Percentiles rank a stretch among this genome's conserved stretches.
Conservation (phyloP, 2,113 vertebrate species). For the Nyctereutes procyonoides region DNA sequence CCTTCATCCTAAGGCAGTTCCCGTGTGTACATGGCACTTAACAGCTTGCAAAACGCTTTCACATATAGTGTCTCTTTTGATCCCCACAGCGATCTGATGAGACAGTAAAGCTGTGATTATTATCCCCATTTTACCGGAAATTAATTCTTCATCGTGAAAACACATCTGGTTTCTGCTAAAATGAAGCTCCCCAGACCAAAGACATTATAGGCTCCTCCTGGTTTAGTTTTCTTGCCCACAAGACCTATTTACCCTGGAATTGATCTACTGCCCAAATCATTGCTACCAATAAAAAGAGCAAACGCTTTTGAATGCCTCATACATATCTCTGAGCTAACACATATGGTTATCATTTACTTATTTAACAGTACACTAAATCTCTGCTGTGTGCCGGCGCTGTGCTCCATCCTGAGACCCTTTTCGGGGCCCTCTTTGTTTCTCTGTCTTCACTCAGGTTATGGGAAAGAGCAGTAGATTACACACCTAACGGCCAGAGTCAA, state of each 20-base stretch:
- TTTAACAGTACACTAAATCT: neutral
- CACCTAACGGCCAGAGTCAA: neutral
- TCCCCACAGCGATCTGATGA: neutral
- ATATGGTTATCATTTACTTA: neutral
- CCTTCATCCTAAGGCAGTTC: neutral
- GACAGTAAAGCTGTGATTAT: neutral
- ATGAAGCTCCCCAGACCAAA: neutral
- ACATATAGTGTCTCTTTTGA: neutral
- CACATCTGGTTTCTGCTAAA: neutral
- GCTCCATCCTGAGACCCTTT: neutral
- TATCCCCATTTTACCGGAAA: neutral
- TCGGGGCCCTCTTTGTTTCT: neutral
- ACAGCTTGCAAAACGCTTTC: neutral
- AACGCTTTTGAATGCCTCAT: neutral
- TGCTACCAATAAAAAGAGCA: slow-evolving; percentile 38
- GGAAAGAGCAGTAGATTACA: neutral
- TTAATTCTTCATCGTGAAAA: neutral
- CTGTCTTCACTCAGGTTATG: neutral
- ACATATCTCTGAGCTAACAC: neutral
- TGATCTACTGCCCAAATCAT: neutral
- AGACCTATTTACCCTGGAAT: neutral
- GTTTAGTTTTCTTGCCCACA: neutral
- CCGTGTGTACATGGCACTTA: fast-evolving
- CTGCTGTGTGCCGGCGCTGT: neutral
- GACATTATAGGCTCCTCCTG: neutral